A percentile compares a stretch with the other conserved stretches of the same genome.
phyloP scores from a whole-genome alignment of 2,113 vertebrate species.

The Rhinichthys klamathensis region DNA sequence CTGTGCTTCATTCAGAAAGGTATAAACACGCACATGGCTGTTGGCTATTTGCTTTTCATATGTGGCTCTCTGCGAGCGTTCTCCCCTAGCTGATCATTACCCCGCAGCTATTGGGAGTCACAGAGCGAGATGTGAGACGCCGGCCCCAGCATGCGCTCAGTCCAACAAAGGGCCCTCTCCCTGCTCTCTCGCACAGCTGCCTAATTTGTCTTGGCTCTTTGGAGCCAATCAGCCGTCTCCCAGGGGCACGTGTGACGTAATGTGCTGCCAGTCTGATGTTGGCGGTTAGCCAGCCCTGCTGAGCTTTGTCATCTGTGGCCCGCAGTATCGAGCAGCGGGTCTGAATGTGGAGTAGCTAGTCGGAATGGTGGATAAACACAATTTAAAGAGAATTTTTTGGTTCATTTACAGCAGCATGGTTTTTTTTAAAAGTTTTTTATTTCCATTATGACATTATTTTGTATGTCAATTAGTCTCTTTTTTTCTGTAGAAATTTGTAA shows the following conservation, averaged over 20 bases:
- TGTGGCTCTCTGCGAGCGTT: not conserved
- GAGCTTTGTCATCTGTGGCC: slow-evolving; percentile 68
- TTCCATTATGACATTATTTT: no score
- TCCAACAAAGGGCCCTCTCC: slow-evolving; percentile 66
- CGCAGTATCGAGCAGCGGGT: slow-evolving; percentile 69
- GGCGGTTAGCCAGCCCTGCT: slow-evolving; percentile 69
- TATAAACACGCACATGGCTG: not conserved
- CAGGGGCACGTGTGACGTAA: slow-evolving; percentile 72
- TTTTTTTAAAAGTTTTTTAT: no score
- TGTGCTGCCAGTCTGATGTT: slow-evolving; percentile 65
- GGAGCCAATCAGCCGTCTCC: slow-evolving; percentile 67
- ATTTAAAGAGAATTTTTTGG: not conserved
- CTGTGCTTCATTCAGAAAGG: slow-evolving; percentile 1
- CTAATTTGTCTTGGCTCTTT: slow-evolving; percentile 77
- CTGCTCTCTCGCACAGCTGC: slow-evolving; percentile 70
- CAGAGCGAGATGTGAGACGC: slow-evolving; percentile 42
- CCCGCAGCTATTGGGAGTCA: slow-evolving; percentile 42
- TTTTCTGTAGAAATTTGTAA: no score
- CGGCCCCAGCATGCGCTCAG: slow-evolving; percentile 33
- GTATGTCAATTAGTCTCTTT: no score
- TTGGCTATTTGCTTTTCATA: slow-evolving; percentile 31
- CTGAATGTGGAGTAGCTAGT: slow-evolving; percentile 23
- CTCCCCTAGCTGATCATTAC: slow-evolving; percentile 43
- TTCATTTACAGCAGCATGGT: not conserved
- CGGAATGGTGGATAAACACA: not conserved